Evolutionary conservation across 1,140 invertebrate genomes (phyloP).

Genomic region (Drosophila oshimai): DNA sequence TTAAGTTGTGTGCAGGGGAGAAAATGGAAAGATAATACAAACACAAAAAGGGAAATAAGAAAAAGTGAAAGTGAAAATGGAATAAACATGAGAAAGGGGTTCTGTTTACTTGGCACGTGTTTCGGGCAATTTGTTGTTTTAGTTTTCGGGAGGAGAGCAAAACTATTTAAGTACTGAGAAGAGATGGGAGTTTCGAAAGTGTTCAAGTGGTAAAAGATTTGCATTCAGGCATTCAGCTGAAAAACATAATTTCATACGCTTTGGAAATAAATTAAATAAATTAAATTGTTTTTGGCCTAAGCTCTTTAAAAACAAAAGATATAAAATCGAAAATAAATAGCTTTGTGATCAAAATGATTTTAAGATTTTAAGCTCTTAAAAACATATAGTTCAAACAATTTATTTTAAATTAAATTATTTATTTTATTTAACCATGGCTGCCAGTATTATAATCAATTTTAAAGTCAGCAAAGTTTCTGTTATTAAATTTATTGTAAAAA

Average conservation of each 20-base stretch:
- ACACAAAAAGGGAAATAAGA: not conserved
- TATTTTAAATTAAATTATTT: too few species aligned
- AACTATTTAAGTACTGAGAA: not conserved
- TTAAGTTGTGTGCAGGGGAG: constrained; percentile 33
- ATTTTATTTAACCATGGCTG: too few species aligned
- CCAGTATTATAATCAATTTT: too few species aligned
- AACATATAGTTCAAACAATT: too few species aligned
- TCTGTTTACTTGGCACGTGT: constrained; percentile 39
- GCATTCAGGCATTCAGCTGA: not conserved
- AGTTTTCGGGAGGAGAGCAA: not conserved
- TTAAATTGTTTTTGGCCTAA: too few species aligned
- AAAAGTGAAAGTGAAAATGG: constrained; percentile 40
- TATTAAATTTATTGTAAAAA: too few species aligned
- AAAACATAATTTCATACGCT: too few species aligned
- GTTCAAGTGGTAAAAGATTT: not conserved
- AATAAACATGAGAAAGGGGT: constrained; percentile 31
- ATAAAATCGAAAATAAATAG: too few species aligned
- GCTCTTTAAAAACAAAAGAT: too few species aligned
- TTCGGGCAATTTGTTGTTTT: constrained; percentile 27
- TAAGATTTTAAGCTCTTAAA: too few species aligned
- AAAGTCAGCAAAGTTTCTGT: too few species aligned
- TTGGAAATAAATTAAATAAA: not conserved
- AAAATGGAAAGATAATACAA: constrained; percentile 24
- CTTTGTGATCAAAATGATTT: too few species aligned
- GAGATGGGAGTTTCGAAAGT: not conserved